A percentile compares a stretch with the other conserved stretches of the same genome.
Conservation (phyloP, 2,797 vertebrate species). For the Anguilla pacifica region DNA sequence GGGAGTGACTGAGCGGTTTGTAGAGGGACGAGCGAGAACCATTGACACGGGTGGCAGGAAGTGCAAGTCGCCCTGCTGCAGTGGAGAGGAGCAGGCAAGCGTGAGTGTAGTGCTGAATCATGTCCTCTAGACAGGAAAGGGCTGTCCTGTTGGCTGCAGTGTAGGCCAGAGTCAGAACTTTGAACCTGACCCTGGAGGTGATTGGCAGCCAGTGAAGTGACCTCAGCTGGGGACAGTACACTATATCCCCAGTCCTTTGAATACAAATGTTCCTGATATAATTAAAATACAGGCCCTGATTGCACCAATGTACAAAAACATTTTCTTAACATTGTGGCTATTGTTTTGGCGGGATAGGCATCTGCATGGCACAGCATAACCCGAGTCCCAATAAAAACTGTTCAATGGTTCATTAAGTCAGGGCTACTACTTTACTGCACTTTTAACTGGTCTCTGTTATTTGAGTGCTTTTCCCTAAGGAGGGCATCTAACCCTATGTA, state of each 20-base stretch:
- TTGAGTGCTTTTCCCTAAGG: background rate
- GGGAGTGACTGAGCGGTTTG: too few relatives aligned
- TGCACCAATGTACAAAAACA: background rate
- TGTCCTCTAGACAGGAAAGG: too few relatives aligned
- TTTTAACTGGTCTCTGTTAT: slow-evolving; percentile 57
- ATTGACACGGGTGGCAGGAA: too few relatives aligned
- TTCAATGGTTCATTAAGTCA: slow-evolving; percentile 45
- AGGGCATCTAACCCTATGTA: background rate
- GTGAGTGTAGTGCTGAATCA: too few relatives aligned
- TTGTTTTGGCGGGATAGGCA: slow-evolving; percentile 54
- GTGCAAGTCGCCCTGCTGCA: too few relatives aligned
- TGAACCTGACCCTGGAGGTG: too few relatives aligned
- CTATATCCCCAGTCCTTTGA: background rate
- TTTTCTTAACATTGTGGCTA: slow-evolving; percentile 51
- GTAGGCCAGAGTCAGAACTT: too few relatives aligned
- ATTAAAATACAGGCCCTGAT: background rate
- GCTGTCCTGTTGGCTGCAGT: too few relatives aligned
- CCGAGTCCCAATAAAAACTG: slow-evolving; percentile 48
- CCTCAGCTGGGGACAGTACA: too few relatives aligned
- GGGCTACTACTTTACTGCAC: slow-evolving; percentile 48
- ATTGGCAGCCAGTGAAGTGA: too few relatives aligned
- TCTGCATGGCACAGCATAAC: slow-evolving; percentile 21
- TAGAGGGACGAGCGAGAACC: too few relatives aligned
- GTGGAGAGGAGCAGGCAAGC: too few relatives aligned
- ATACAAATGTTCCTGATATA: background rate